Evolutionary conservation across 2,888 invertebrate species (phyloP), one percentile per base, ranked within the genome.

Genomic region (Sclerodermus sp.): DNA sequence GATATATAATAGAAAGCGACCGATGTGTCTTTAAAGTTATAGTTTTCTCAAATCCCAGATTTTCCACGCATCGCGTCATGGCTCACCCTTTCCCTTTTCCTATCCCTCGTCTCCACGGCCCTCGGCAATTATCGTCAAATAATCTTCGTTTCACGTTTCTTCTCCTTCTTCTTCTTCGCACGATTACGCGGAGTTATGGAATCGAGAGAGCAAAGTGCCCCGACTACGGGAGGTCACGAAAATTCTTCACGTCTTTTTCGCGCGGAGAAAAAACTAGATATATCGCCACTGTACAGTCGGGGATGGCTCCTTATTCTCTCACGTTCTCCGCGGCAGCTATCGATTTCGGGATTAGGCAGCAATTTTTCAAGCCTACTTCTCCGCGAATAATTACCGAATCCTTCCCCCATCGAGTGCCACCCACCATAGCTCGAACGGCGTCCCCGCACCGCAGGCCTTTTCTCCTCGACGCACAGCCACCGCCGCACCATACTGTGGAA

Each of bases 321-420:
- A 48, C 66, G 62, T 58, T 53, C 53, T 56, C 55, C 49, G 49
- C 12, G 34, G 47, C 51, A 57, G 57, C 56, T 69, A 74, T 73
- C 74, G 74, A 73, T 73, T 70, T 60, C 58, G 53, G 72, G 76
- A 75, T 76, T 75, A 74, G 69, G 68, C 60, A 66, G 73, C 76
- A 76, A 76, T 76, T 76, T 75, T 76, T 76, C 77, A 74, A 70
- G 73, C 71, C 73, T 73, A 73, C 62, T 38, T 15, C 38, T 55
- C 34, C 56, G 60, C 70, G 68, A 73, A 74, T 74, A 73, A 76
- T 75, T 76, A 72, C 68, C 65, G 60, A 70, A 68, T 64, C 57
- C 64, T 54, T 58, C 56, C 56, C 53, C 47, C 53, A 51, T 55
- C 60, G 54, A 49, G 41, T 42, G 46, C 47, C 55, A 51, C 49